phyloP scores from a whole-genome alignment of 35 echinoderm and acorn worm genomes.

The Acanthaster planci region DNA sequence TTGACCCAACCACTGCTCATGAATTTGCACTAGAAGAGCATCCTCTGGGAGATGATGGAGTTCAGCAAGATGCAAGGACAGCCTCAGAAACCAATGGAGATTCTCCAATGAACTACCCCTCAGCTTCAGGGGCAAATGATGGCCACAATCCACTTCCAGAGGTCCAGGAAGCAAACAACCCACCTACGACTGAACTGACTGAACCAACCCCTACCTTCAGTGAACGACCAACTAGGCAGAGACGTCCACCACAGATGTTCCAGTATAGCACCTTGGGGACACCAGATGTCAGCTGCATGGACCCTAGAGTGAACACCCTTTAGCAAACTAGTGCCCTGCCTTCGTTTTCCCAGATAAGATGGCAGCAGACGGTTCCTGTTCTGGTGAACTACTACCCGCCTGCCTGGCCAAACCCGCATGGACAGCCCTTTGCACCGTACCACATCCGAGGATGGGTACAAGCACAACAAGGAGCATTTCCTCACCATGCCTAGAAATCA shows the following conservation, averaged over 20 bases:
- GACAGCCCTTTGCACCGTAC: not conserved
- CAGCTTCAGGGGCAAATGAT: not conserved
- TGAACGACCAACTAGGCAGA: not conserved
- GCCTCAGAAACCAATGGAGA: not conserved
- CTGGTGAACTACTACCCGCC: not conserved
- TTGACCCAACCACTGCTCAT: not conserved
- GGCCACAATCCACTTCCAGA: not conserved
- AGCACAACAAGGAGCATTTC: not conserved
- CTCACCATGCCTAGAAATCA: not conserved
- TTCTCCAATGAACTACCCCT: not conserved
- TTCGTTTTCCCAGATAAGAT: not conserved
- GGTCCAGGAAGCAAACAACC: not conserved
- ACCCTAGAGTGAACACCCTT: constrained; percentile 11
- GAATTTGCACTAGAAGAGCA: not conserved
- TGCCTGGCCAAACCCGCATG: not conserved
- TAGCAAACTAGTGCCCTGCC: not conserved
- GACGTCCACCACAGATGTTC: constrained; percentile 34
- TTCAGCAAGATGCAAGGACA: not conserved
- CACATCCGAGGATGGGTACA: not conserved
- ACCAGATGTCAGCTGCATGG: constrained; percentile 31
- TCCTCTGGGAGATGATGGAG: not conserved
- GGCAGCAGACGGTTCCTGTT: not conserved
- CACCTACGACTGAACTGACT: not conserved
- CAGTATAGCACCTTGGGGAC: not conserved
- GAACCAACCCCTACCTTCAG: not conserved